These are phyloP conservation scores for Globia sparganii DNA, from an alignment of 2,888 invertebrate genomes.

Conservation along the genomic window DNA sequence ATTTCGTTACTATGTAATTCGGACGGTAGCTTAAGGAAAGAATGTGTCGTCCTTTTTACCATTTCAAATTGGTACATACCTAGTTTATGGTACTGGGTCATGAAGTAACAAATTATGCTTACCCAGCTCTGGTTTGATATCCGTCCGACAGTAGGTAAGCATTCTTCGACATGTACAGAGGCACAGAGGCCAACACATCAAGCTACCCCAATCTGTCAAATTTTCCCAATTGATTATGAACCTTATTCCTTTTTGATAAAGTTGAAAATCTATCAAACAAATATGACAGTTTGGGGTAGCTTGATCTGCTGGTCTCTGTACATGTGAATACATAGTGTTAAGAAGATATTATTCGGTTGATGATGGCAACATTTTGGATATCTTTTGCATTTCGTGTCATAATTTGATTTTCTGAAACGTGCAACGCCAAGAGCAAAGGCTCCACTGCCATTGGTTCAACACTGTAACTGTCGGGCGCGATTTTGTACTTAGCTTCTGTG, in stretches of 20 bases:
- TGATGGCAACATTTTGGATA: background rate
- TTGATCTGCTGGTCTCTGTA: no score
- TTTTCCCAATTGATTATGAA: no score
- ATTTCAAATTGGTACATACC: background rate
- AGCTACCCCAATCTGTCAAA: no score
- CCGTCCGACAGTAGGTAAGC: no score
- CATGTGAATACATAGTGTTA: background rate
- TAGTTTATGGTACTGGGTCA: background rate
- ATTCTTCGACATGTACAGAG: no score
- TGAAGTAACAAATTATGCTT: background rate
- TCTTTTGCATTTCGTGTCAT: background rate
- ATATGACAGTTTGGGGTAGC: no score
- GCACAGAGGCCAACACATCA: no score
- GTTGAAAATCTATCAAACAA: no score
- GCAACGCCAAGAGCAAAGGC: background rate
- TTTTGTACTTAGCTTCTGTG: background rate
- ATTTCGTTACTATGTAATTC: slow-evolving; percentile 14
- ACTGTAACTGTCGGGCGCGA: background rate
- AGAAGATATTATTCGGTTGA: background rate
- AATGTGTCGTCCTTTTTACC: background rate
- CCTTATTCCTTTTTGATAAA: no score
- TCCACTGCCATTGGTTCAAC: background rate
- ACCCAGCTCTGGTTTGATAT: no score
- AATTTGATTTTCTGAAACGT: background rate
- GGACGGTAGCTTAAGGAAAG: background rate